phyloP scores from a whole-genome alignment of 2,888 invertebrate genomes.

The Macrostomum cliftonense region DNA sequence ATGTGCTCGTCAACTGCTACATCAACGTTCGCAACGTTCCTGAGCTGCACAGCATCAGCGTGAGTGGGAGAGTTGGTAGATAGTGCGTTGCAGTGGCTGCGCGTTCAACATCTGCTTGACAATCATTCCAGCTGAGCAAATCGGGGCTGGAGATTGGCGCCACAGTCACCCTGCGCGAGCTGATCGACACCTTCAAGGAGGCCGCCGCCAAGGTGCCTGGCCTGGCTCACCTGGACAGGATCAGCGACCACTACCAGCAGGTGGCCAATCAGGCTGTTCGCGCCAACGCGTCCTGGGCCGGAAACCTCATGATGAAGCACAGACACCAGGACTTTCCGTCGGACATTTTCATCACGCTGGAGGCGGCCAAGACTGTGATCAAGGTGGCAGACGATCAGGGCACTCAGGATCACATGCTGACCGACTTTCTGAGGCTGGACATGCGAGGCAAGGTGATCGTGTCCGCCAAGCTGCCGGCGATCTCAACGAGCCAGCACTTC shows the following conservation, averaged over 20 bases:
- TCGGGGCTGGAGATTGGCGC: constrained; percentile 44
- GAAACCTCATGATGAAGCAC: constrained; percentile 53
- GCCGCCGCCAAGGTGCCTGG: constrained; percentile 5
- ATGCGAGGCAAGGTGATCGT: constrained; percentile 51
- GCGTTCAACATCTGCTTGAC: not conserved
- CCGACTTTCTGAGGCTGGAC: constrained; percentile 45
- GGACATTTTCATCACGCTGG: constrained; percentile 41
- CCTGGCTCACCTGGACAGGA: too few species aligned
- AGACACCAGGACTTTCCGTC: constrained; percentile 51
- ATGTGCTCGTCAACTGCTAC: constrained; percentile 39
- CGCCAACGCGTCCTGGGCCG: constrained; percentile 50
- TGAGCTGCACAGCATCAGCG: constrained; percentile 40
- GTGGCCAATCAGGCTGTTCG: constrained; percentile 54
- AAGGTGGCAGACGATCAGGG: too few species aligned
- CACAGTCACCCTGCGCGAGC: constrained; percentile 44
- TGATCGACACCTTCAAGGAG: constrained; percentile 37
- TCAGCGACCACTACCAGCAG: constrained; percentile 46
- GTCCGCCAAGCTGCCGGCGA: constrained; percentile 45
- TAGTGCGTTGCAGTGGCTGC: too few species aligned
- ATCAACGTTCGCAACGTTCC: constrained; percentile 48
- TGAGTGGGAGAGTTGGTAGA: not conserved
- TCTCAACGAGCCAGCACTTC: constrained; percentile 36
- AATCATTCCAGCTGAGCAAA: not conserved
- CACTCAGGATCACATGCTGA: not conserved
- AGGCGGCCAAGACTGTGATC: constrained; percentile 17